Conservation (phyloP, 2,888 invertebrate genomes). For the Eupithecia vulgata region DNA sequence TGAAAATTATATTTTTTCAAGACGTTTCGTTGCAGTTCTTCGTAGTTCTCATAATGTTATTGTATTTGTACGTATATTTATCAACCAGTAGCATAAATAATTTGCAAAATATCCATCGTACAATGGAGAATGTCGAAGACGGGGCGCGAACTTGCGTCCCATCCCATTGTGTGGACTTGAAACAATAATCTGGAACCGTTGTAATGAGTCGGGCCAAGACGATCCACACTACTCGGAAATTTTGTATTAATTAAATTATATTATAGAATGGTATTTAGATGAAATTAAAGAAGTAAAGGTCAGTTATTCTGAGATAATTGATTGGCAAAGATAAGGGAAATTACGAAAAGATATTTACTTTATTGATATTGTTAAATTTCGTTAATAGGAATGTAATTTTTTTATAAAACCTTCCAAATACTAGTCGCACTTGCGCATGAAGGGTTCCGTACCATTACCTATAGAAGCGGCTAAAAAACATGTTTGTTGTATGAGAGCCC, state of each 20-base stretch:
- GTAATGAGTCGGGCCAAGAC: slow-evolving; percentile 67
- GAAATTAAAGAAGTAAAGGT: slow-evolving; percentile 26
- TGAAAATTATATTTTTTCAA: too few relatives aligned
- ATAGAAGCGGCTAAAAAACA: too few relatives aligned
- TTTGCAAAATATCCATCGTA: not conserved
- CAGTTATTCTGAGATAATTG: slow-evolving; percentile 8
- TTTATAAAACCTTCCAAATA: too few relatives aligned
- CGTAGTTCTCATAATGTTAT: too few relatives aligned
- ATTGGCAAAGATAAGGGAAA: not conserved
- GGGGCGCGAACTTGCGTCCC: slow-evolving; percentile 75
- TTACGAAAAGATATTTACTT: not conserved
- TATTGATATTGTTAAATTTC: not conserved
- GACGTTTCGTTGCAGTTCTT: too few relatives aligned
- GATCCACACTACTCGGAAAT: slow-evolving; percentile 52
- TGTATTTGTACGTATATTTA: too few relatives aligned
- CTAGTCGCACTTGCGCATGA: too few relatives aligned
- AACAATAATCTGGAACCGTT: slow-evolving; percentile 78
- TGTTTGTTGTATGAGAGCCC: too few relatives aligned
- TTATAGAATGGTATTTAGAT: slow-evolving; percentile 23
- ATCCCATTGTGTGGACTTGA: slow-evolving; percentile 78
- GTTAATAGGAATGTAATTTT: too few relatives aligned
- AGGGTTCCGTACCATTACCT: too few relatives aligned
- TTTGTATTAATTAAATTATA: slow-evolving; percentile 34
- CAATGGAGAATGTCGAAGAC: slow-evolving; percentile 61
- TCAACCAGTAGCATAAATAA: not conserved